Base-by-base conservation (phyloP, 2,888 invertebrate species). In the Oxytorus armatus region DNA sequence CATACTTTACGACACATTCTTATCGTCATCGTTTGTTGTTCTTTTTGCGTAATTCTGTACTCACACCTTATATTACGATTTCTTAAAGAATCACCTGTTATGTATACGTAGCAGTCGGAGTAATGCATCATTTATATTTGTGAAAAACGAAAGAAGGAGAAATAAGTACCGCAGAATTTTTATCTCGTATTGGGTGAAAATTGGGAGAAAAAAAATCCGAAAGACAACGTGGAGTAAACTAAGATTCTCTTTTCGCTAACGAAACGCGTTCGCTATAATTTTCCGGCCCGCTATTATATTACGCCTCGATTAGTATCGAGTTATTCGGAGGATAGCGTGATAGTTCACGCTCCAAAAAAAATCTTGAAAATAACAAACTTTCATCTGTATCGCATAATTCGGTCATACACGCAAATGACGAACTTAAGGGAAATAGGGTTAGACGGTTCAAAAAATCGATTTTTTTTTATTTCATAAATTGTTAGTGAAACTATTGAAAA, bases 201-300 rank as follows among this genome's bases (percentile, higher is more conserved):
- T n/a, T n/a, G n/a, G n/a, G n/a, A n/a, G n/a, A 14, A 18, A 49
- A 36, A 21, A 55, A 18, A 49, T 16, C 25, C n/a, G n/a, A 55
- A 42, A 63, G 44, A 33, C 36, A 63, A 53, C 59, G 55, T 57
- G 49, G 36, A 59, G 23, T 42, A 59, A 77, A 66, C 57, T 73
- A 66, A 66, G 66, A 51, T 51, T 42, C 44, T 66, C 59, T 14
- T 8, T 10, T 29, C 33, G n/a, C 63, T 47, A 53, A 47, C n/a
- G n/a, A n/a, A 21, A 36, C 33, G n/a, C 49, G 4, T 66, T 49
- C 29, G 39, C 18, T 55, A 11, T 44, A 23, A 21, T 44, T 25
- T 11, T 29, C 25, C 21, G 25, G 5, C 7, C 47, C 23, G 21
- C 3, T 70, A 18, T 53, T 25, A 5, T 18, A 1, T 39, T 42